Evolutionary conservation across 2,888 invertebrate genomes (phyloP).

Genomic region (Dichetophora obliterata): DNA sequence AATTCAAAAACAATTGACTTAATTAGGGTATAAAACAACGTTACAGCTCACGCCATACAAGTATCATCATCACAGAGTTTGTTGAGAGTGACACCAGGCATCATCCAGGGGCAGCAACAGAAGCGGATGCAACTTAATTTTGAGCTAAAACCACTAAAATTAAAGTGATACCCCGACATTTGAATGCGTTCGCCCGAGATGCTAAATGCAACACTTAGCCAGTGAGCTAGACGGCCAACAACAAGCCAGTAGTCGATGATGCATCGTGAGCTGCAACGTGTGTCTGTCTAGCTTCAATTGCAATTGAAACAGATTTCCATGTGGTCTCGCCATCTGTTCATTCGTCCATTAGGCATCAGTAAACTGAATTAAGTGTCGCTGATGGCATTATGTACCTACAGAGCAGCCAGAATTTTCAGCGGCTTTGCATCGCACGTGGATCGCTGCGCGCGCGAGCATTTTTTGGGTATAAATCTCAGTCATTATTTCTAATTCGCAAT

Average conservation of each 20-base stretch:
- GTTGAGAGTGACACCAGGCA: too few relatives aligned
- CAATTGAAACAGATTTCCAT: conserved; percentile 44
- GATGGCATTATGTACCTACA: conserved; percentile 46
- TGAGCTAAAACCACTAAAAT: background rate
- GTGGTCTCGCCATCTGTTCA: background rate
- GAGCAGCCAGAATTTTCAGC: background rate
- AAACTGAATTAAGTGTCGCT: conserved; percentile 51
- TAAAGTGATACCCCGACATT: conserved; percentile 11
- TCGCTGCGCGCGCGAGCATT: conserved; percentile 24
- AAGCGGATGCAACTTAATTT: conserved; percentile 28
- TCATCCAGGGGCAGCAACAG: background rate
- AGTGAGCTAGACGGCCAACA: background rate
- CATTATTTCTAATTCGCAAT: conserved; percentile 19
- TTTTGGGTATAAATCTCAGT: conserved; percentile 45
- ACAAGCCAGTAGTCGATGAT: conserved; percentile 7
- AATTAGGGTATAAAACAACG: conserved; percentile 56
- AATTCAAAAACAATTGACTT: conserved; percentile 67
- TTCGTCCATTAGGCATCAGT: background rate
- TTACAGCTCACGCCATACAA: conserved; percentile 40
- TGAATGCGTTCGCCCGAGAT: conserved; percentile 31
- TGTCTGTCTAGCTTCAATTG: conserved; percentile 58
- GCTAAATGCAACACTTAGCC: conserved; percentile 41
- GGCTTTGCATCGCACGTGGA: conserved; percentile 49
- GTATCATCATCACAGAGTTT: background rate
- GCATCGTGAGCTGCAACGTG: conserved; percentile 54